These are phyloP conservation scores for Eueremaeus valkanovi DNA, from an alignment of 2,888 invertebrate genomes.

Conservation along the genomic window DNA sequence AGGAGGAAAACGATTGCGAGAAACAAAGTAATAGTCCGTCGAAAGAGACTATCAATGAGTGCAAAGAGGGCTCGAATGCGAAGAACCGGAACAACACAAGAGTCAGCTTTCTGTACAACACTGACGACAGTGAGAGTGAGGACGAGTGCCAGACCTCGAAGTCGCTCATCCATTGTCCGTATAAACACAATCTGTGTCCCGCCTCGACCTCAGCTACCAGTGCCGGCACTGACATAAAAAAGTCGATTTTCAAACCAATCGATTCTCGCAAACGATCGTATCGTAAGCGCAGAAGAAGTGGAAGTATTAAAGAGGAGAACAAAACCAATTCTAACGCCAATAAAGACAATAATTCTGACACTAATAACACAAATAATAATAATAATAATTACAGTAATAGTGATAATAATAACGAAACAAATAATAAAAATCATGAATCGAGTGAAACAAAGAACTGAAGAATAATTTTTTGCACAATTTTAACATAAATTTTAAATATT, in stretches of 20 bases:
- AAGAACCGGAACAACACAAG: not conserved
- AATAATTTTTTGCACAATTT: constrained; percentile 20
- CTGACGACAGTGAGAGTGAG: constrained; percentile 19
- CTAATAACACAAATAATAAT: not conserved
- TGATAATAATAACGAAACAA: not conserved
- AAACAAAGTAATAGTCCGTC: not conserved
- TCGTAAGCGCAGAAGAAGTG: constrained; percentile 18
- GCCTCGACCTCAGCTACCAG: constrained; percentile 12
- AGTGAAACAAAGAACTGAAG: not conserved
- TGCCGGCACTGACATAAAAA: not conserved
- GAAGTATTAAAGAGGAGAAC: not conserved
- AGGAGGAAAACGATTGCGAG: not conserved
- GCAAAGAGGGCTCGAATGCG: not conserved
- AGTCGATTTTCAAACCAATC: constrained; percentile 18
- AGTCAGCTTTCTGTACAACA: not conserved
- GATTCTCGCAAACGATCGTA: not conserved
- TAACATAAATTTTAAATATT: not conserved
- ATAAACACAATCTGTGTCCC: constrained; percentile 29
- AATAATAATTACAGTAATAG: not conserved
- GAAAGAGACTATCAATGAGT: not conserved
- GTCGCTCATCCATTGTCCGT: constrained; percentile 28
- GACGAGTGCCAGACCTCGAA: too few species aligned
- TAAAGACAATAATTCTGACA: not conserved
- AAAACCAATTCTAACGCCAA: not conserved
- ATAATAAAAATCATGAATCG: not conserved